Evolutionary conservation across 2,113 vertebrate genomes (phyloP), one percentile per base, ranked within the genome.

Genomic region (Rhynchopsitta pachyrhyncha): DNA sequence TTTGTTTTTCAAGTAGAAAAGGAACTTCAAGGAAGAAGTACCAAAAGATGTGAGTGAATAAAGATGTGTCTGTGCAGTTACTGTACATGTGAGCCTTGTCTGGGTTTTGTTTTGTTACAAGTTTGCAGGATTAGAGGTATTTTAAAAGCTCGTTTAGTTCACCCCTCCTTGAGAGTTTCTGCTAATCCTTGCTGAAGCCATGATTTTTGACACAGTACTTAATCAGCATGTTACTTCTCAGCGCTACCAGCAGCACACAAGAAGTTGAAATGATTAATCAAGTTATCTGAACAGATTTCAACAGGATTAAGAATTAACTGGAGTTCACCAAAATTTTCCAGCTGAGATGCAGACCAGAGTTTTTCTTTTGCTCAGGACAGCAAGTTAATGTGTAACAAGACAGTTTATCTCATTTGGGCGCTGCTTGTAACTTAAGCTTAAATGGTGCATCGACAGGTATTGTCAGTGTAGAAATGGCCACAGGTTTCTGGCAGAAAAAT

Each of bases 281-380:
- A 87, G 74, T 76, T 93, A 76, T 87, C 95, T 86, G 77, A 96
- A 57, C 57, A 89, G 83, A 93, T 93, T 92, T 96, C 91, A 95
- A 69, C 29, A 27, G 67, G 88, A 87, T 95, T 96, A 96, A 92
- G 88, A 91, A 95, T 96, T 97, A 96, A 94, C 86, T 75, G 81
- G 74, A 64, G 37, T 89, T 82, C 67, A 87, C 41, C 49, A 88
- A 79, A 78, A 41, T 87, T 89, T 91, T 94, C 86, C 83, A 89
- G 76, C 69, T 71, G 82, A 91, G 86, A 82, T 69, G 67, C 41
- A 74, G 53, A 46, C 39, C 6, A 2, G 69, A 17, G 11, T 67
- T 95, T 96, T 93, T 70, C n/a, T 91, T 92, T n/a, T 76, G 9
- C 23, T 62, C 59, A 14, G 81, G 52, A 87, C 69, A 89, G 31